Evolutionary conservation across 1,140 invertebrate genomes (phyloP), one percentile per base, ranked within the genome.

Genomic region (Protaetia brevitarsis): DNA sequence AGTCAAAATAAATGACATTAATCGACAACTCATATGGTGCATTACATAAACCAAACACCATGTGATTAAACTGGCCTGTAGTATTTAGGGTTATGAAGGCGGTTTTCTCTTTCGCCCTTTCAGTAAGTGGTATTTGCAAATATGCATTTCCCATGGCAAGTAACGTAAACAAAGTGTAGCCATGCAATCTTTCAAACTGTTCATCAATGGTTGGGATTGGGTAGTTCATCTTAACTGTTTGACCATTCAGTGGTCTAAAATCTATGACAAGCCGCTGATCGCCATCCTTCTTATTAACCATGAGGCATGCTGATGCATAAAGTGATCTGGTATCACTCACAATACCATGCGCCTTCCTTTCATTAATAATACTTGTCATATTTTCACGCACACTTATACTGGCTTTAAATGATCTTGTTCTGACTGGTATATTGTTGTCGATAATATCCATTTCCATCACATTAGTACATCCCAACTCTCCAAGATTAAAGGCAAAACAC

Each of bases 241-340:
- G 67, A 1, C 2, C 45, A 69, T 86, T 86, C 4, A 85, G 30
- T 6, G 63, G 36, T 19, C 80, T 60, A 69, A 79, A 85, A 68
- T 81, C 78, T 1, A 79, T 61, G 31, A 72, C 70, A 36, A 81
- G 58, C 11, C 80, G 31, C 5, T 64, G 60, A 0, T 67, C 58
- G 0, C 78, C 76, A 19, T 72, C 69, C 19, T 72, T 73, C 28
- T 78, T 79, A 23, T 63, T 36, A 2, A 79, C 74, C 6, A 79
- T 65, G 0, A 76, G 31, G 7, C 68, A 6, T 51, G 41, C 10
- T 13, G 6, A 8, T 7, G 6, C 16, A 19, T 51, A 51, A 6
- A 19, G 41, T 51, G 41, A 51, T 5, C 6, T 19, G 6, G 41
- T 51, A 51, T 51, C 41, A 8, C 6, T 51, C 41, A 51, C 41